Base-by-base conservation (phyloP, 2,888 invertebrate species). In the Trisateles emortualis region DNA sequence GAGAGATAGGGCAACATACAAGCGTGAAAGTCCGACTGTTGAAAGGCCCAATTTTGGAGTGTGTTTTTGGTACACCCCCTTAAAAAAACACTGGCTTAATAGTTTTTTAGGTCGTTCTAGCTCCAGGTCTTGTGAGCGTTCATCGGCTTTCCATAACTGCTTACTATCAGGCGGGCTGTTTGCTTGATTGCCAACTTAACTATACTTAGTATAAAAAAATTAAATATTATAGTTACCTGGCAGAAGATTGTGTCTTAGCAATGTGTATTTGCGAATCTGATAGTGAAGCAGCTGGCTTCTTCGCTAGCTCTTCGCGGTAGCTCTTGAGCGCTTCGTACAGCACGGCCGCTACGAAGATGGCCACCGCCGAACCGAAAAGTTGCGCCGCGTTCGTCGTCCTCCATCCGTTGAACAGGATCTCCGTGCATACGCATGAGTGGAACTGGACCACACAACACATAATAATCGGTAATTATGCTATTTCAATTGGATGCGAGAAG, bases 281-380 rank as follows among this genome's bases (percentile, higher is more conserved):
- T 0, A 79, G 74, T 10, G 78, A 61, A 1, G 77, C 56, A 11
- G 78, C 72, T 26, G 83, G 82, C 0, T 79, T 59, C 9, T 76
- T 64, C 59, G 87, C 84, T 24, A 92, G 75, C 13, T 86, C 86
- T 68, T 94, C 94, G 0, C 95, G 85, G 74, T 90, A 95, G 89
- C 97, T 98, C 92, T 99, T 99, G 5, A 99, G 94, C 0, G 97
- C 98, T 91, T 99, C 99, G 84, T 99, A 99, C 11, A 98, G 92
- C 26, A 98, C 95, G 0, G 97, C 97, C 81, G 98, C 95, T 35
- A 98, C 93, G 86, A 99, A 97, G 69, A 99, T 96, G 38, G 96
- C 97, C 51, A 98, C 91, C 82, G 97, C 96, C 0, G 99, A 98
- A 1, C 97, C 96, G 32, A 98, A 93, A 73, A 99, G 94, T 66